These are phyloP conservation scores for Plecturocebus donacophilus DNA, from an alignment of 2,113 vertebrate species.

Conservation along the genomic window DNA sequence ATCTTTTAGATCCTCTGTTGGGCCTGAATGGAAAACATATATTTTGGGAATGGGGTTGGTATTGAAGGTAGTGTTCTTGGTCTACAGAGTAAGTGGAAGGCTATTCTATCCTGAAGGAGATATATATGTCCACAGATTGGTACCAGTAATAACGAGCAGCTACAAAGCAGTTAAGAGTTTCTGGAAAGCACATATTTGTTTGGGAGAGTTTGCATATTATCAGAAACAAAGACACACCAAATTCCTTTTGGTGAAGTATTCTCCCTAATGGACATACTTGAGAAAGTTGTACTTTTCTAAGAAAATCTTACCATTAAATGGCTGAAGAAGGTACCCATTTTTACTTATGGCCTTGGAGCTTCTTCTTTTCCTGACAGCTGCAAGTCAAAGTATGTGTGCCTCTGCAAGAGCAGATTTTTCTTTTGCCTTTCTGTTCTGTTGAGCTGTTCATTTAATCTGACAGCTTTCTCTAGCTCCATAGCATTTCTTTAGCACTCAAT, in stretches of 20 bases:
- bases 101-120: background rate
- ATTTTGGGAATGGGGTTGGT: background rate
- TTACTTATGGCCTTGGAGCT: background rate
- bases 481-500: conserved; percentile 83
- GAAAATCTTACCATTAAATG: conserved; percentile 6
- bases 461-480: conserved; percentile 84
- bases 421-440: conserved; percentile 80
- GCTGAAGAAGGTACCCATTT: conserved; percentile 43
- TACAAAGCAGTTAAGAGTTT: background rate
- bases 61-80: background rate
- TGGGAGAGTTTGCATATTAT: background rate
- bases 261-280: background rate
- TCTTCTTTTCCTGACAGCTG: conserved; percentile 72
- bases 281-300: conserved; percentile 41
- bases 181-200: conserved; percentile 26
- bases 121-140: background rate
- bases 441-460: conserved; percentile 84
- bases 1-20: background rate
- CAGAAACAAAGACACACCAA: conserved; percentile 30
- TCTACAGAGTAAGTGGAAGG: background rate
- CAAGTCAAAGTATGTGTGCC: conserved; percentile 73
- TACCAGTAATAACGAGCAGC: background rate
- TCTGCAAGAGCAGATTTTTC: conserved; percentile 78
- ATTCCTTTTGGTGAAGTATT: conserved; percentile 19
- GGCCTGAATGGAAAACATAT: background rate